phyloP scores from a whole-genome alignment of 2,888 invertebrate genomes.

The Venusia cambrica region DNA sequence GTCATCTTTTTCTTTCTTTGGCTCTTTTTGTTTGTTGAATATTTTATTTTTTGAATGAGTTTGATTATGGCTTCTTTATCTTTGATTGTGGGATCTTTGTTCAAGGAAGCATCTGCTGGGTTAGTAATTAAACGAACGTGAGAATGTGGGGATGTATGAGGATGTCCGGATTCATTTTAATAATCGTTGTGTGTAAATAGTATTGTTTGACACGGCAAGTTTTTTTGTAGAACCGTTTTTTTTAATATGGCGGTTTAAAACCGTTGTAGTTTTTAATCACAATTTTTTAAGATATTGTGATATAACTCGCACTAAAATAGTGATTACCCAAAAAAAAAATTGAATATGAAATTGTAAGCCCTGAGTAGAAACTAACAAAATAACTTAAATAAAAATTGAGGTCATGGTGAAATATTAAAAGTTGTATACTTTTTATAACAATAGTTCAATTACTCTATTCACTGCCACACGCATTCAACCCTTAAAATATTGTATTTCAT shows the following conservation, averaged over 20 bases:
- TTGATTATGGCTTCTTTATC: conserved; percentile 57
- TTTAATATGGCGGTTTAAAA: conserved; percentile 29
- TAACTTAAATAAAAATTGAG: too few species aligned
- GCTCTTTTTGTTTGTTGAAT: conserved; percentile 56
- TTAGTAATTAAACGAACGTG: conserved; percentile 75
- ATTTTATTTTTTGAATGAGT: conserved; percentile 61
- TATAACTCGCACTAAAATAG: too few species aligned
- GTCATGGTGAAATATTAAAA: too few species aligned
- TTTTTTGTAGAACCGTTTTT: conserved; percentile 24
- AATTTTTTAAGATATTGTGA: too few species aligned
- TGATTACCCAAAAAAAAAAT: too few species aligned
- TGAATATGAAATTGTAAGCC: too few species aligned
- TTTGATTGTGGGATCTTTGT: conserved; percentile 47
- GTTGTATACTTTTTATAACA: too few species aligned
- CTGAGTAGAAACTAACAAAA: too few species aligned
- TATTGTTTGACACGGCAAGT: conserved; percentile 22
- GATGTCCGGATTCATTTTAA: conserved; percentile 47
- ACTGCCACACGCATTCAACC: conserved; percentile 43
- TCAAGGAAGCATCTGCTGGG: conserved; percentile 61
- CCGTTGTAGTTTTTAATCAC: conserved; percentile 15
- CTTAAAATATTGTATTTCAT: conserved; percentile 72
- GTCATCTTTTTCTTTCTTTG: conserved; percentile 56
- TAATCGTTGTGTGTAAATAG: conserved; percentile 36
- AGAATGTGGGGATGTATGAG: conserved; percentile 56
- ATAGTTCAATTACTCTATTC: conserved; percentile 47